Base-by-base conservation (phyloP, 2,888 invertebrate species). In the Saturnia pavonia region DNA sequence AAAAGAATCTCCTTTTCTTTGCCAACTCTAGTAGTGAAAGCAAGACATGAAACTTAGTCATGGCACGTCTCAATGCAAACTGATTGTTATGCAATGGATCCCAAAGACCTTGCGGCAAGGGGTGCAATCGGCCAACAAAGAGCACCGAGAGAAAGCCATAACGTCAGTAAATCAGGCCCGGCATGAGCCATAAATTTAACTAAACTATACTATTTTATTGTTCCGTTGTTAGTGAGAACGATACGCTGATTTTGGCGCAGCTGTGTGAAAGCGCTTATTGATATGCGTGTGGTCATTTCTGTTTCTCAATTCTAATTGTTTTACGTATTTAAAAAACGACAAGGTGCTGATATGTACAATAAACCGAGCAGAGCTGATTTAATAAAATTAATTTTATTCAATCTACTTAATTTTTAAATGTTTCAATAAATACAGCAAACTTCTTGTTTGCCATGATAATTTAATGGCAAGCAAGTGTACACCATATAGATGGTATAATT, bases 121-220 rank as follows among this genome's bases (percentile, higher is more conserved):
- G 67, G 66, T 66, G 51, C 66, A 40, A 27, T 27, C 43, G 70
- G 34, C 25, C 57, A 66, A 72, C 72, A 72, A 70, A 70, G 51
- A 74, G 34, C 71, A 60, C 45, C 69, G 71, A 78, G 79, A 80
- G 85, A 86, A 85, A 85, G 80, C 72, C 71, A 78, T 51, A 60
- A 67, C 22, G 71, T 65, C 65, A 57, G 84, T 90, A 90, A 89
- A 90, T 89, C 88, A 90, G 78, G 75, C 72, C 75, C 76, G 78
- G 80, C 79, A 83, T 79, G 76, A 75, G 71, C 78, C 87, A 87
- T 91, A 90, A 91, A 91, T 92, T 90, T 83, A 77, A 74, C 81
- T 85, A 87, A 88, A 90, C 90, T 88, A 85, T 86, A 85, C 85
- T 81, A 80, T 82, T 83, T 81, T 69, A 76, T 74, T 72, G 75